A percentile compares a stretch with the other conserved stretches of the same genome.
These are phyloP conservation scores for Elephantulus edwardii DNA, from an alignment of 2,113 vertebrate genomes.

Conservation along the genomic window DNA sequence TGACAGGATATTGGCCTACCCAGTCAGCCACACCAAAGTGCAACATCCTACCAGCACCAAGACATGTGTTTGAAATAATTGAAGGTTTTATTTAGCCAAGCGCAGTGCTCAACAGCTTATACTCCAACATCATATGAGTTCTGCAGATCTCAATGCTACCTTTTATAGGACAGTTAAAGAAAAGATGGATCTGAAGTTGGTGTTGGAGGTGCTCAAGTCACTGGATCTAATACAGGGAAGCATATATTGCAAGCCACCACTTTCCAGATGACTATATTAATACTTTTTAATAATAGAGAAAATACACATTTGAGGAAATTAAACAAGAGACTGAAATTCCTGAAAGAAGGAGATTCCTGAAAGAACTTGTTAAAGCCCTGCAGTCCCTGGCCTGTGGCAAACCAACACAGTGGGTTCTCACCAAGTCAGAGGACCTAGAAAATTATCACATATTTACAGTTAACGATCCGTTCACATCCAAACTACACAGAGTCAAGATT, in stretches of 20 bases:
- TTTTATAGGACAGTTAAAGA: conserved; percentile 96
- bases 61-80: conserved; percentile 99
- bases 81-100: conserved; percentile 98
- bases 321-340: conserved; percentile 98
- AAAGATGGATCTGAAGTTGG: conserved; percentile 97
- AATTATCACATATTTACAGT: conserved; percentile 98
- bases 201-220: conserved; percentile 96
- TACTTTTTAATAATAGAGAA: conserved; percentile 99
- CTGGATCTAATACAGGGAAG: conserved; percentile 96
- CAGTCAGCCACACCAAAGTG: conserved; percentile 99
- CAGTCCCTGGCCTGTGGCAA: conserved; percentile 98
- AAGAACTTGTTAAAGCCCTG: conserved; percentile 93
- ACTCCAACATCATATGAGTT: conserved; percentile 96
- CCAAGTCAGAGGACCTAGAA: conserved; percentile 98
- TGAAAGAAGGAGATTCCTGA: too few species aligned
- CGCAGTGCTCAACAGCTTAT: conserved; percentile 96
- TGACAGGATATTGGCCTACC: conserved; percentile 98
- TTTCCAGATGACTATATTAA: conserved; percentile 99
- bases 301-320: conserved; percentile 98
- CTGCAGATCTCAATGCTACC: conserved; percentile 95
- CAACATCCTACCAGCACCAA: conserved; percentile 96
- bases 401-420: conserved; percentile 96
- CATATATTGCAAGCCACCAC: conserved; percentile 99
- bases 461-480: conserved; percentile 98
- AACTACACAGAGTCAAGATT: conserved; percentile 99